These are phyloP conservation scores for Columbina picui DNA, from an alignment of 2,113 vertebrate genomes.

Conservation along the genomic window DNA sequence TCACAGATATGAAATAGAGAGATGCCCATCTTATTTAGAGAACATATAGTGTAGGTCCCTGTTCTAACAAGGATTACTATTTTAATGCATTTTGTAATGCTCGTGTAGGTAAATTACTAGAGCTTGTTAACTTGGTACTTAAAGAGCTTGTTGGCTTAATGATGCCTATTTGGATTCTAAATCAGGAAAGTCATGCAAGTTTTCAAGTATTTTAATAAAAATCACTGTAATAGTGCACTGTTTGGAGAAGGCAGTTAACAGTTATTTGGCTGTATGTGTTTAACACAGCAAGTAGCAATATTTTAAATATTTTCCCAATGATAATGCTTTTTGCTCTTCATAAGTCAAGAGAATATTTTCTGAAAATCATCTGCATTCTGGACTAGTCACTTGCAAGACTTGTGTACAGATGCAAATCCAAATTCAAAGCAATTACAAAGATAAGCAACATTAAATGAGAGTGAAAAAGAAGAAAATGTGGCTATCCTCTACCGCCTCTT, in stretches of 20 bases:
- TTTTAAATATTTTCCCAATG: background rate
- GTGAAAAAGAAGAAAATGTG: background rate
- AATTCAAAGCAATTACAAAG: background rate
- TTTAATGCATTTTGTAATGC: background rate
- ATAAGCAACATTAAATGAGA: background rate
- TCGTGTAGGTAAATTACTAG: background rate
- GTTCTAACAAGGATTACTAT: background rate
- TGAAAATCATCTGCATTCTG: background rate
- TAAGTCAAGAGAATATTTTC: background rate
- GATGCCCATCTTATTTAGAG: background rate
- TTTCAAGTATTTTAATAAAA: background rate
- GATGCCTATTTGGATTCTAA: background rate
- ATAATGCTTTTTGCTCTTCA: background rate
- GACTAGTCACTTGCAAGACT: background rate
- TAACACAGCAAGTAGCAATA: background rate
- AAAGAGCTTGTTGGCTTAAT: background rate
- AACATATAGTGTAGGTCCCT: background rate
- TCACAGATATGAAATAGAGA: background rate
- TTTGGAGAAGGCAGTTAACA: background rate
- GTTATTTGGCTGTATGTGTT: background rate
- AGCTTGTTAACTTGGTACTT: background rate
- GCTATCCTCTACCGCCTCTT: background rate
- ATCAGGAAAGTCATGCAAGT: background rate
- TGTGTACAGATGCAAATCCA: background rate
- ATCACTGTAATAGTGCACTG: background rate